Conservation (phyloP, 2,888 invertebrate genomes). For the Amblyjoppa proteus region DNA sequence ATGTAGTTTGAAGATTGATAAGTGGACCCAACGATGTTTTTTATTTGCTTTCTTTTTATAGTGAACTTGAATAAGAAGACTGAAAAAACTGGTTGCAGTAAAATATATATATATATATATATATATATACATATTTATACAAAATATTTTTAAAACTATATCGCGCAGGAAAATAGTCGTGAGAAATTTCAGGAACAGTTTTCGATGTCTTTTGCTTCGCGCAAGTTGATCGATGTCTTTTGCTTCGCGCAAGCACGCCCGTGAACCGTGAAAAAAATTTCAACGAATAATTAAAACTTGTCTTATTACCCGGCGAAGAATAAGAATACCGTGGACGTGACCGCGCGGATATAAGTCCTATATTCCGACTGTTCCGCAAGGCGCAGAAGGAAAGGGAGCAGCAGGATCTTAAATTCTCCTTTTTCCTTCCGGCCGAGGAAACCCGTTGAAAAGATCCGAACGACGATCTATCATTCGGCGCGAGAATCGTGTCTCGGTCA, state of each 20-base stretch:
- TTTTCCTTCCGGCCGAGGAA: constrained; percentile 83
- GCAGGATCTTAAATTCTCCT: constrained; percentile 82
- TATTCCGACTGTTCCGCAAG: constrained; percentile 30
- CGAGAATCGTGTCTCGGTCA: constrained; percentile 80
- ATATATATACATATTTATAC: not conserved
- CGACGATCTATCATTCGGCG: constrained; percentile 82
- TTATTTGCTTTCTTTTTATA: no score
- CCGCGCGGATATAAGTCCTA: constrained; percentile 30
- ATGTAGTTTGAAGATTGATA: not conserved
- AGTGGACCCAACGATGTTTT: no score
- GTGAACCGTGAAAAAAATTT: not conserved
- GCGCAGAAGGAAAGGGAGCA: constrained; percentile 39
- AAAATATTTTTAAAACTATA: not conserved
- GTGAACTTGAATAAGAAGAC: no score
- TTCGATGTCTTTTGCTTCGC: constrained; percentile 37
- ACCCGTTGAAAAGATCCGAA: constrained; percentile 81
- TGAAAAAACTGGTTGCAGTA: no score
- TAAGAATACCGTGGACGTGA: constrained; percentile 31
- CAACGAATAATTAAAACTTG: constrained; percentile 49
- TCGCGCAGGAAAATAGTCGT: not conserved
- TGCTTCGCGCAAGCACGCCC: constrained; percentile 22
- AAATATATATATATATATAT: no score
- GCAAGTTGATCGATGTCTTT: constrained; percentile 9
- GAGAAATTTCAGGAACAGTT: no score
- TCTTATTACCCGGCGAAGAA: constrained; percentile 30